These are phyloP conservation scores for Halyomorpha halys DNA, from an alignment of 1,140 invertebrate species.

Conservation along the genomic window DNA sequence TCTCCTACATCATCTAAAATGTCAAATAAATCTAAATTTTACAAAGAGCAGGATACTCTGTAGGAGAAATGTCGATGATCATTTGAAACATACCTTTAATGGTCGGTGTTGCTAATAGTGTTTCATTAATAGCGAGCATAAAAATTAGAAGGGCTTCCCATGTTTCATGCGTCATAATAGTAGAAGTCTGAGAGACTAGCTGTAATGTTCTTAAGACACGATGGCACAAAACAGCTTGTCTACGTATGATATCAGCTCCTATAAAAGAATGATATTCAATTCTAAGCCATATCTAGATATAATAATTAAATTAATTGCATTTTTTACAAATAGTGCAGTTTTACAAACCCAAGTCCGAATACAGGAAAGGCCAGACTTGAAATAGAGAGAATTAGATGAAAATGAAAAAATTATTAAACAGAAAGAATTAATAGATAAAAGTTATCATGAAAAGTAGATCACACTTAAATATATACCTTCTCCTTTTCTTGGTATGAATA, in stretches of 20 bases:
- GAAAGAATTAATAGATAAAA: no score
- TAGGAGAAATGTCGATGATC: no score
- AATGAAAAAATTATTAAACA: no score
- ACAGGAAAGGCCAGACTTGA: constrained; percentile 79
- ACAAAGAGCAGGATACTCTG: no score
- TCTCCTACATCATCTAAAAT: constrained; percentile 78
- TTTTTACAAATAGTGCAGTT: constrained; percentile 13
- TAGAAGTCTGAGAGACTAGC: constrained; percentile 71
- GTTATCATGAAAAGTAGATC: neutral
- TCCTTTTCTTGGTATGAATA: constrained; percentile 87
- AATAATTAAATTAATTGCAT: neutral
- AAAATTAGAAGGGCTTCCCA: constrained; percentile 86
- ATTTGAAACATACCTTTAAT: constrained; percentile 44
- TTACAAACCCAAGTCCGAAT: constrained; percentile 70
- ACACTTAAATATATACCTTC: constrained; percentile 55
- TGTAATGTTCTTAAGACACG: constrained; percentile 82
- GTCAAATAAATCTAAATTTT: neutral
- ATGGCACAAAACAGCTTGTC: constrained; percentile 91
- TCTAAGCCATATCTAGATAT: no score
- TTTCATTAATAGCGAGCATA: constrained; percentile 85
- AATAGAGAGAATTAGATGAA: constrained; percentile 30
- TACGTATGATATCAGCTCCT: constrained; percentile 80
- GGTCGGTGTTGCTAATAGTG: constrained; percentile 79
- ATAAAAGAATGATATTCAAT: constrained; percentile 27
- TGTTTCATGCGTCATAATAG: constrained; percentile 67